Base-by-base conservation (phyloP, 2,888 invertebrate genomes). In the Acleris literana region DNA sequence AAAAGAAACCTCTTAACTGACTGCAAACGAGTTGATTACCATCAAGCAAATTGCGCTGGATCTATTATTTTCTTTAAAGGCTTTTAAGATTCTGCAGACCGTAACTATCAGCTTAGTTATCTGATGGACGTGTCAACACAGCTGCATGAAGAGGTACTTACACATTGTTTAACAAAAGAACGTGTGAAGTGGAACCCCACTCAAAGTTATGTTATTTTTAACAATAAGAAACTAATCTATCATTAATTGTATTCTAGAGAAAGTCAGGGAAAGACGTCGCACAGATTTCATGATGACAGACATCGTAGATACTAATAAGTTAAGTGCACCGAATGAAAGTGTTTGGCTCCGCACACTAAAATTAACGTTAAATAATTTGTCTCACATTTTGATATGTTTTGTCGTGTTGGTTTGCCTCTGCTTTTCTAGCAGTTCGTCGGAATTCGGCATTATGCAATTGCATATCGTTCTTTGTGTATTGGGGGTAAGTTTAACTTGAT, bases 391-490 rank as follows among this genome's bases (percentile, higher is more conserved):
- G 1, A 75, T 82, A 57, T 72, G 74, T 55, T 63, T 83, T 4
- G 79, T 79, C 6, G 75, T 84, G 56, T 75, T 78, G 53, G 60
- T 81, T 5, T 77, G 80, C 72, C 55, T 84, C 6, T 48, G 77
- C n/a, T 84, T 69, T 64, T 70, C 79, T 6, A 78, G 71, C 29
- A 71, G 71, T 17, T 68, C 72, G 0, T 17, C 68, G 16, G 64
- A 61, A 7, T 39, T 82, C 0, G 71, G 69, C 39, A 48, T 64
- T 0, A 76, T 71, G 65, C 72, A 79, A 57, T 69, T 76, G 68
- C 82, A 84, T 69, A 80, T 84, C 17, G 71, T 83, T 54, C 59
- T 80, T 0, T 78, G 81, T 69, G 81, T 81, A 61, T 71, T 84
- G 51, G 84, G 84, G 76, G 83, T 83, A 74, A 82, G 83, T 72